These are phyloP conservation scores for Eurytemora carolleeae DNA, from an alignment of 1,140 invertebrate species.

Conservation along the genomic window DNA sequence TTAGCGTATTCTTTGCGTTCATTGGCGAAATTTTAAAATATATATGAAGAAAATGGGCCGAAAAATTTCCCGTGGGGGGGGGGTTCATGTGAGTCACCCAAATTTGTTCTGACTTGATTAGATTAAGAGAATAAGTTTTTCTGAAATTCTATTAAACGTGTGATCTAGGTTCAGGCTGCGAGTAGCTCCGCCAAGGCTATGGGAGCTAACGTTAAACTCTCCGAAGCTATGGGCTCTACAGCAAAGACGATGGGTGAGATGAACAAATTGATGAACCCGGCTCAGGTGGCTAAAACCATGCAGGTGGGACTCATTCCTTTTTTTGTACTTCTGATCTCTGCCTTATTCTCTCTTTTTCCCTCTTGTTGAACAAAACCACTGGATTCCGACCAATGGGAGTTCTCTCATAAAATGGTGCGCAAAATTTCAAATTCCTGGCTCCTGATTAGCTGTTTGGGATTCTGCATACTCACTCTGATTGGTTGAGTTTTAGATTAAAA, in stretches of 20 bases:
- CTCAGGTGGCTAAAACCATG: conserved; percentile 55
- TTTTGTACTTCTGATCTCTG: too few relatives aligned
- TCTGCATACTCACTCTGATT: too few relatives aligned
- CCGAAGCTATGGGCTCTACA: conserved; percentile 62
- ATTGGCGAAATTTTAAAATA: too few relatives aligned
- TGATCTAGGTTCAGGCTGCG: conserved; percentile 54
- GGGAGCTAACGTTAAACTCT: conserved; percentile 63
- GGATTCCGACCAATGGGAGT: too few relatives aligned
- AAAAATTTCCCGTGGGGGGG: neutral
- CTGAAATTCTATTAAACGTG: conserved; percentile 27
- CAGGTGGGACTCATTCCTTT: too few relatives aligned
- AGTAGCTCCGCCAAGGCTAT: conserved; percentile 61
- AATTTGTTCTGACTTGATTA: neutral
- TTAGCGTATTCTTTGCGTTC: too few relatives aligned
- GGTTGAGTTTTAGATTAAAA: too few relatives aligned
- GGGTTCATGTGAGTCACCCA: neutral
- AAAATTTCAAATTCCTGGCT: too few relatives aligned
- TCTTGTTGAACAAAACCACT: too few relatives aligned
- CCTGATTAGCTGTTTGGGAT: too few relatives aligned
- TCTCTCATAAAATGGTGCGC: too few relatives aligned
- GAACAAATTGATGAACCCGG: conserved; percentile 68
- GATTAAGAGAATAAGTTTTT: neutral
- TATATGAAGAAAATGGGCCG: neutral
- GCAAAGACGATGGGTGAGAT: conserved; percentile 67
- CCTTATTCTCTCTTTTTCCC: too few relatives aligned